Base-by-base conservation (phyloP, 1,140 invertebrate species). In the Halesus radiatus region DNA sequence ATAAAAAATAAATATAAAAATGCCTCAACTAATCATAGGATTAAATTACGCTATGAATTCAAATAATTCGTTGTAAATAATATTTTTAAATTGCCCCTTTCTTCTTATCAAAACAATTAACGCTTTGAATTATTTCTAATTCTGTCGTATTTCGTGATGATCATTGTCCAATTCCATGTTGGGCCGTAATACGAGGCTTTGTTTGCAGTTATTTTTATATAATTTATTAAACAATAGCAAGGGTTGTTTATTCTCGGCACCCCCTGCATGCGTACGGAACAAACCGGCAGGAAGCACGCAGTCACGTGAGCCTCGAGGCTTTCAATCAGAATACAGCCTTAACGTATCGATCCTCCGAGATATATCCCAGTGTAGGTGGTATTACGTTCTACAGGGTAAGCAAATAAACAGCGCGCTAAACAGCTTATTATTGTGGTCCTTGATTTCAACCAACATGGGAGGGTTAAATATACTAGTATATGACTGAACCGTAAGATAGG, bases 281-380 rank as follows among this genome's bases (percentile, higher is more conserved):
- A 53, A 52, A 72, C 50, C 18, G 26, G 32, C 23, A 13, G 37
- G 37, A 45, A 45, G 10, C 37, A 45, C 37, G 37, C 37, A 80
- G 79, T 80, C 78, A 80, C 78, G 78, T 45, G 37, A 45, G 7
- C 8, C 37, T 45, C 64, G 74, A 80, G 22, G 26, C 60, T 77
- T 76, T 80, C 79, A 80, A 80, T 80, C 78, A 75, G 62, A 72
- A 64, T 22, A 58, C 79, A 20, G 18, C 26, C 20, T 60, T 76
- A 58, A 53, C 29, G 5, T 45, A 77, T 64, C 58, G 76, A 77
- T 77, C 76, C 58, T 8, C 58, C 76, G 73, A n/a, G 15, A 64
- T 29, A 64, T 64, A 75, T 75, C 52, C 53, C 53, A 23, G 29
- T 13, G 22, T 18, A 23, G 45, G 58, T 70, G 66, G 70, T 29